Evolutionary conservation across 2,888 invertebrate species (phyloP).

Genomic region (Drosophila cognata): DNA sequence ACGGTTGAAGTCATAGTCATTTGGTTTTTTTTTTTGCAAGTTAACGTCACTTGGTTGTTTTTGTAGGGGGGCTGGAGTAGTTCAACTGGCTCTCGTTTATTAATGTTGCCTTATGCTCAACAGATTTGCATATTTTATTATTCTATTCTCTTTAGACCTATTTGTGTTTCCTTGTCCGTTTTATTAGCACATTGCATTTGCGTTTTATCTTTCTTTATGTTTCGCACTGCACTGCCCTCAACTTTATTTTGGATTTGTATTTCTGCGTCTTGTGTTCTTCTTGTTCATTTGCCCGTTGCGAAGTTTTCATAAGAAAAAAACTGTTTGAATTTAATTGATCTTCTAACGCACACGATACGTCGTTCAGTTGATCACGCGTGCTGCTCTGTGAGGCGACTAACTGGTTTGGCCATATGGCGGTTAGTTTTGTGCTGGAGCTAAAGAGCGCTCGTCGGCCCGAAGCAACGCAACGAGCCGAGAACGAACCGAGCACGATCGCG

Average conservation of each 20-base stretch:
- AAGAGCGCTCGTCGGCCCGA: conserved; percentile 15
- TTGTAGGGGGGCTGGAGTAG: conserved; percentile 16
- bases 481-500: conserved; percentile 20
- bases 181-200: conserved; percentile 42
- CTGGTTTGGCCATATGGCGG: conserved; percentile 78
- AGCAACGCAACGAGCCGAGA: conserved; percentile 14
- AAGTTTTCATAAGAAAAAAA: conserved; percentile 25
- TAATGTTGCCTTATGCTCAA: conserved; percentile 54
- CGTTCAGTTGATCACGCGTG: conserved; percentile 34
- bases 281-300: conserved; percentile 26
- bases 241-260: conserved; percentile 43
- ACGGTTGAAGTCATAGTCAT: conserved; percentile 85
- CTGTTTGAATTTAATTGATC: conserved; percentile 21
- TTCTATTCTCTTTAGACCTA: conserved; percentile 13
- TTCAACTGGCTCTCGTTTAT: conserved; percentile 7
- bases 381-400: conserved; percentile 75
- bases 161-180: conserved; percentile 47
- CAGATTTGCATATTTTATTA: conserved; percentile 67
- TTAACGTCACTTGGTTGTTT: conserved; percentile 17
- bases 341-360: conserved; percentile 18
- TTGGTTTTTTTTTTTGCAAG: conserved; percentile 38
- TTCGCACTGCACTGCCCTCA: conserved; percentile 49
- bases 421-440: conserved; percentile 63
- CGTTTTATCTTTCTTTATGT: conserved; percentile 50
- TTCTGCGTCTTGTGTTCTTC: conserved; percentile 12